These are phyloP conservation scores for Abrostola tripartita DNA, from an alignment of 2,888 invertebrate genomes.

Conservation along the genomic window DNA sequence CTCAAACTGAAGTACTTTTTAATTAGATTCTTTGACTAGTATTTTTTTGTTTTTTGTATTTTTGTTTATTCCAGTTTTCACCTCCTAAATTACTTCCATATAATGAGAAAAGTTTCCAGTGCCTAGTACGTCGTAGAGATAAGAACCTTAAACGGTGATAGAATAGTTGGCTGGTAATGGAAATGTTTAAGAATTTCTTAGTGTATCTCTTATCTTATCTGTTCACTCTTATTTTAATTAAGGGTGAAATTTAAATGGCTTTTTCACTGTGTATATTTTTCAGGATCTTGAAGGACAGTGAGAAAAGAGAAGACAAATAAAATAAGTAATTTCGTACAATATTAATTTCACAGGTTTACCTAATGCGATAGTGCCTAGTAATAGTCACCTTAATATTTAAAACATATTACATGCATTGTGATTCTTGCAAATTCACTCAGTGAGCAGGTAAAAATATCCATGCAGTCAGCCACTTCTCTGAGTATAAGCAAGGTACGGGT, in stretches of 20 bases:
- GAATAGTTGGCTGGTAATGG: conserved; percentile 53
- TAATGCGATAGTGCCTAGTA: neutral
- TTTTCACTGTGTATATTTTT: too few relatives aligned
- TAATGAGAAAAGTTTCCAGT: conserved; percentile 78
- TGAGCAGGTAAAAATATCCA: too few relatives aligned
- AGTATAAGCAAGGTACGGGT: too few relatives aligned
- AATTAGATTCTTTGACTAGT: conserved; percentile 72
- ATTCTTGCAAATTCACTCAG: too few relatives aligned
- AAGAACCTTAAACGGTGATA: conserved; percentile 58
- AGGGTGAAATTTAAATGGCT: conserved; percentile 30
- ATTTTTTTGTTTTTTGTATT: conserved; percentile 62
- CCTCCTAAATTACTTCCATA: conserved; percentile 70
- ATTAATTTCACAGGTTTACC: neutral
- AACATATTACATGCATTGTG: neutral
- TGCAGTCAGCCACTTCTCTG: too few relatives aligned
- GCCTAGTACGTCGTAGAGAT: conserved; percentile 48
- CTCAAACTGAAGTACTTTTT: conserved; percentile 66
- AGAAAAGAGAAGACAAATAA: too few relatives aligned
- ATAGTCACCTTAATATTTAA: neutral
- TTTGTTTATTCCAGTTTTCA: conserved; percentile 66
- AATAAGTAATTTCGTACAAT: too few relatives aligned
- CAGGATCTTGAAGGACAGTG: too few relatives aligned
- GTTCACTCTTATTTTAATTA: conserved; percentile 43
- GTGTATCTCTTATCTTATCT: conserved; percentile 46
- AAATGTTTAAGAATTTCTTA: conserved; percentile 44